Conservation (phyloP, 2,888 invertebrate genomes). For the Lobophora halterata region DNA sequence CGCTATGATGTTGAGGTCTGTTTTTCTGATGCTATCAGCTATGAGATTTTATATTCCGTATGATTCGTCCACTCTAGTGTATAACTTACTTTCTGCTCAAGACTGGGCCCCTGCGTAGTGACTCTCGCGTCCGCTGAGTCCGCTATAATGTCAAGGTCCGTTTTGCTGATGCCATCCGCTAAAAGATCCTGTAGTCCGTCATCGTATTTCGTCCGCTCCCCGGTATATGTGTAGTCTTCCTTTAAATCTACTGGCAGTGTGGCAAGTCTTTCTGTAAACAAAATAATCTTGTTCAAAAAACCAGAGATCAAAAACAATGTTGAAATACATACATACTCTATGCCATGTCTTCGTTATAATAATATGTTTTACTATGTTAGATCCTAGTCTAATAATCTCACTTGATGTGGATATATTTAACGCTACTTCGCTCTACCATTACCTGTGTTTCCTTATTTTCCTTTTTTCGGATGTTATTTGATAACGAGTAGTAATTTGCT, state of each 20-base stretch:
- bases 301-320: no score
- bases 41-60: no score
- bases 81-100: slow-evolving; percentile 82
- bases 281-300: background rate
- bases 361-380: slow-evolving; percentile 38
- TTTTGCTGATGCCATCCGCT: slow-evolving; percentile 70
- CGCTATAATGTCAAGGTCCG: slow-evolving; percentile 67
- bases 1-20: no score
- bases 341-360: slow-evolving; percentile 57
- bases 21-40: no score
- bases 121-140: slow-evolving; percentile 56
- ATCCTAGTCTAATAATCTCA: slow-evolving; percentile 65
- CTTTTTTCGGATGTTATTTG: no score
- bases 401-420: no score
- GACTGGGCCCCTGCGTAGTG: slow-evolving; percentile 82
- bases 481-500: no score
- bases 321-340: no score
- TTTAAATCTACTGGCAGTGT: slow-evolving; percentile 44
- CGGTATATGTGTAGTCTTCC: slow-evolving; percentile 59
- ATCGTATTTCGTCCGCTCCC: slow-evolving; percentile 63
- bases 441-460: no score
- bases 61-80: no score
- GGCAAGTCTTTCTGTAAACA: slow-evolving; percentile 41
- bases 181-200: slow-evolving; percentile 69
- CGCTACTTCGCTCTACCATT: no score